These are phyloP conservation scores for Ianthella basta DNA, from an alignment of 37 sponge, comb jelly and placozoan genomes.

Conservation along the genomic window DNA sequence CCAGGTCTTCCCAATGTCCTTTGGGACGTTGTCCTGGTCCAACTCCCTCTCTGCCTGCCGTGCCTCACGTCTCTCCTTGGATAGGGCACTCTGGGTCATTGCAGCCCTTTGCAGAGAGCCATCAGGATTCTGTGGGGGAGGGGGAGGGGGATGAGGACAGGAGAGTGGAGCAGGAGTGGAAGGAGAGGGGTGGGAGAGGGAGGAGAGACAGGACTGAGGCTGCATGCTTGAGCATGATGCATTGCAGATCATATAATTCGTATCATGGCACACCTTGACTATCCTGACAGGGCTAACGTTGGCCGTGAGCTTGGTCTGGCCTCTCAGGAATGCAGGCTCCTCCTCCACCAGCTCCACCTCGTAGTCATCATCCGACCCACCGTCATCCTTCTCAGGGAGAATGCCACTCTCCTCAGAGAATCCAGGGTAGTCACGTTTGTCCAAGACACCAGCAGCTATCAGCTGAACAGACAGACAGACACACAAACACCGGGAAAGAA, in stretches of 20 bases:
- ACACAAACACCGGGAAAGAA: background rate
- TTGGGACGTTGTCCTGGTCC: conserved; percentile 83
- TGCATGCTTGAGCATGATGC: too few species aligned
- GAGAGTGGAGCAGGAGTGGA: too few species aligned
- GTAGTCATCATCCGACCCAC: conserved; percentile 85
- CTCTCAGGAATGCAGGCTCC: conserved; percentile 87
- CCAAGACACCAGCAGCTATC: conserved; percentile 94
- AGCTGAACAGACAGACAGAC: conserved; percentile 38
- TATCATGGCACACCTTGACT: conserved; percentile 64
- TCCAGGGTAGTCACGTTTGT: conserved; percentile 90
- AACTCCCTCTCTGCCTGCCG: conserved; percentile 85
- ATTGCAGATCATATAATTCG: too few species aligned
- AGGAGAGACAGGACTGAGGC: too few species aligned
- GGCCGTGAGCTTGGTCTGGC: conserved; percentile 90
- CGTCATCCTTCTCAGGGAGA: conserved; percentile 66
- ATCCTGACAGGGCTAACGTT: conserved; percentile 91
- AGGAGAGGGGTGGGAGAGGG: too few species aligned
- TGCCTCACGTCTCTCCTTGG: conserved; percentile 94
- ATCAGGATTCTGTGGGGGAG: conserved; percentile 83
- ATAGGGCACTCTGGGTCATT: conserved; percentile 96
- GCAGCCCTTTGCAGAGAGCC: conserved; percentile 98
- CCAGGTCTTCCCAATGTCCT: conserved; percentile 89
- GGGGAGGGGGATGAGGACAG: background rate
- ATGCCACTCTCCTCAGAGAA: conserved; percentile 92
- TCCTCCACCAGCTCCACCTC: conserved; percentile 93